These are phyloP conservation scores for Julus scandinavius DNA, from an alignment of 2,888 invertebrate species.

Conservation along the genomic window DNA sequence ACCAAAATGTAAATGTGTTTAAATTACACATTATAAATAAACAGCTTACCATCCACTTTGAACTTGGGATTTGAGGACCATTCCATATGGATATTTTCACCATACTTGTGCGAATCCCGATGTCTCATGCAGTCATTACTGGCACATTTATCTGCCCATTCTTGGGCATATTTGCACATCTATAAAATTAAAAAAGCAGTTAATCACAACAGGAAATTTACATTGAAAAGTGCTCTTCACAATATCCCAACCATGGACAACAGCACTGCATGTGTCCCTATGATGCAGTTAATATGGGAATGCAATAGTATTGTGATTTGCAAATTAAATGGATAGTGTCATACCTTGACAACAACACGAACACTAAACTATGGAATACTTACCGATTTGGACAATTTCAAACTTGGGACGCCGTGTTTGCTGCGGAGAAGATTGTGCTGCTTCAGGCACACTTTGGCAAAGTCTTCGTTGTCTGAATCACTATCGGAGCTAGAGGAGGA, in stretches of 20 bases:
- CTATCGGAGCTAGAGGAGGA: conserved; percentile 2
- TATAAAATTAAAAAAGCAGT: conserved; percentile 62
- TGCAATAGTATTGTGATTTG: background rate
- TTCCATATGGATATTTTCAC: conserved; percentile 82
- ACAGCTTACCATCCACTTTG: conserved; percentile 62
- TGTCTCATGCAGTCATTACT: conserved; percentile 77
- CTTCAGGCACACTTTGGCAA: conserved; percentile 59
- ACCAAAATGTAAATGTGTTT: too few species aligned
- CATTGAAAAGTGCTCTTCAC: too few species aligned
- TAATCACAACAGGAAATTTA: too few species aligned
- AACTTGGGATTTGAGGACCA: conserved; percentile 76
- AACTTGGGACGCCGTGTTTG: conserved; percentile 59
- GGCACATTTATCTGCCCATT: conserved; percentile 79
- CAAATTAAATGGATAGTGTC: background rate
- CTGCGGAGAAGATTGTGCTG: conserved; percentile 59
- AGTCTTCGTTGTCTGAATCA: conserved; percentile 52
- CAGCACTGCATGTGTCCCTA: too few species aligned
- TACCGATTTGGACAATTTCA: conserved; percentile 59
- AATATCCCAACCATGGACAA: too few species aligned
- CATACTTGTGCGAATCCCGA: conserved; percentile 80
- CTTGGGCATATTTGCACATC: conserved; percentile 74
- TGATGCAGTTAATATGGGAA: too few species aligned
- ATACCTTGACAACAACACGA: background rate
- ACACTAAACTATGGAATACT: background rate
- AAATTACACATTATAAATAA: background rate